phyloP scores from a whole-genome alignment of 2,888 invertebrate genomes.

The Platycnemis pennipes region DNA sequence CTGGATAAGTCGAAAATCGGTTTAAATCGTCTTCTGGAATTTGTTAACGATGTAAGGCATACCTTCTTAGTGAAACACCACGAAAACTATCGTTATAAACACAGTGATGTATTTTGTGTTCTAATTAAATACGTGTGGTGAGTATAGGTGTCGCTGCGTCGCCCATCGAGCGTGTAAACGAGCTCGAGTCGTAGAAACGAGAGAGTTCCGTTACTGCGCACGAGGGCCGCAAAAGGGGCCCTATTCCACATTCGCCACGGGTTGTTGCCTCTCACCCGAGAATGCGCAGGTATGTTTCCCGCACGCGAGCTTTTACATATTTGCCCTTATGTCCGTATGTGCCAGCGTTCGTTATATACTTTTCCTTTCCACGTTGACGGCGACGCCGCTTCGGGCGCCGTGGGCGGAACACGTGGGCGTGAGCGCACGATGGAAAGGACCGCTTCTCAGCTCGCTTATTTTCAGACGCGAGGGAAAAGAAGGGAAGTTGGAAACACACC shows the following conservation, averaged over 20 bases:
- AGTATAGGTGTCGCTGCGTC: background rate
- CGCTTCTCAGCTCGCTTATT: background rate
- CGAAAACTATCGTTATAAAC: too few relatives aligned
- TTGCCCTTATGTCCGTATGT: background rate
- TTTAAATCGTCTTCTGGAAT: too few relatives aligned
- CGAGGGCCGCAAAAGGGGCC: background rate
- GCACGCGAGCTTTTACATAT: background rate
- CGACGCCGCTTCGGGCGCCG: background rate
- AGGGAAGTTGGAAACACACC: too few relatives aligned
- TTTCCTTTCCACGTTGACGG: background rate
- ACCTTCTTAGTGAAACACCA: too few relatives aligned
- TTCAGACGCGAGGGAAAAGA: background rate
- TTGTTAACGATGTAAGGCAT: too few relatives aligned
- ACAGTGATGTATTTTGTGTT: too few relatives aligned
- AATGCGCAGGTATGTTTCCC: background rate
- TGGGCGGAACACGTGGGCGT: slow-evolving; percentile 16
- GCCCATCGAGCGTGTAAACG: background rate
- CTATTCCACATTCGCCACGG: background rate
- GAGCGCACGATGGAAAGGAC: background rate
- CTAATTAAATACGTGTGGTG: too few relatives aligned
- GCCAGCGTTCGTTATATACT: background rate
- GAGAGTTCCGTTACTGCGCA: slow-evolving; percentile 17
- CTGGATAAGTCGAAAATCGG: too few relatives aligned
- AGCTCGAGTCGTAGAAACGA: slow-evolving; percentile 7
- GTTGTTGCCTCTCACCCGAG: background rate